phyloP scores from a whole-genome alignment of 2,888 invertebrate species.

The Metalampra italica region DNA sequence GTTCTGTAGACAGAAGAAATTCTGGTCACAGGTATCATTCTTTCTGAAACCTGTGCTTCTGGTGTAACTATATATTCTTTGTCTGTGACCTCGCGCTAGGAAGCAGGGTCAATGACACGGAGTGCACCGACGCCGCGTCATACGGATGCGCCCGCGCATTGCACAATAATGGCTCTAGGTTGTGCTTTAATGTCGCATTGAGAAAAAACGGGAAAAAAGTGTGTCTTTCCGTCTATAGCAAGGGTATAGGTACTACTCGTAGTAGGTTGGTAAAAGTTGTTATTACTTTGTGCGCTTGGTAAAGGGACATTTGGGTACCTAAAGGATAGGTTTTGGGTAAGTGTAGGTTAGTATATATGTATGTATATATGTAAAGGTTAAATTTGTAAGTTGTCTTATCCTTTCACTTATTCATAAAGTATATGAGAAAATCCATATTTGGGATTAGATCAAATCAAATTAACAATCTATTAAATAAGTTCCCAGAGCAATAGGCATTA shows the following conservation, averaged over 20 bases:
- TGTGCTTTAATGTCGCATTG: conserved; percentile 17
- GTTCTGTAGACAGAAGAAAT: too few species aligned
- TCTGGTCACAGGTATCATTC: too few species aligned
- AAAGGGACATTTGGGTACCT: too few species aligned
- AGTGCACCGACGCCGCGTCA: conserved; percentile 51
- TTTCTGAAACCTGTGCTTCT: neutral
- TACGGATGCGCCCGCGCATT: conserved; percentile 56
- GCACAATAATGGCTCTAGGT: conserved; percentile 41
- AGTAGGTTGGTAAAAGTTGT: neutral
- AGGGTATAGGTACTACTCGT: neutral
- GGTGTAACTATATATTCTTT: neutral
- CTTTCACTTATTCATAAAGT: too few species aligned
- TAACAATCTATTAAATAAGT: too few species aligned
- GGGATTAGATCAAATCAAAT: too few species aligned
- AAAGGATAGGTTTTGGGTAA: too few species aligned
- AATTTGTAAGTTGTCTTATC: too few species aligned
- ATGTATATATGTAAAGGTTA: too few species aligned
- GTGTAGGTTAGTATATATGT: too few species aligned
- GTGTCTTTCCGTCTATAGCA: conserved; percentile 4
- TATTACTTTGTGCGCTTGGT: neutral
- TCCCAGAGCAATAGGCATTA: too few species aligned
- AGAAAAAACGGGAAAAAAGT: conserved; percentile 16
- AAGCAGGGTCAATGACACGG: conserved; percentile 53
- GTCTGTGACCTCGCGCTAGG: conserved; percentile 29
- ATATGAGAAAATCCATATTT: too few species aligned